Base-by-base conservation (phyloP, 2,888 invertebrate genomes). In the Lasioglossum lativentre region DNA sequence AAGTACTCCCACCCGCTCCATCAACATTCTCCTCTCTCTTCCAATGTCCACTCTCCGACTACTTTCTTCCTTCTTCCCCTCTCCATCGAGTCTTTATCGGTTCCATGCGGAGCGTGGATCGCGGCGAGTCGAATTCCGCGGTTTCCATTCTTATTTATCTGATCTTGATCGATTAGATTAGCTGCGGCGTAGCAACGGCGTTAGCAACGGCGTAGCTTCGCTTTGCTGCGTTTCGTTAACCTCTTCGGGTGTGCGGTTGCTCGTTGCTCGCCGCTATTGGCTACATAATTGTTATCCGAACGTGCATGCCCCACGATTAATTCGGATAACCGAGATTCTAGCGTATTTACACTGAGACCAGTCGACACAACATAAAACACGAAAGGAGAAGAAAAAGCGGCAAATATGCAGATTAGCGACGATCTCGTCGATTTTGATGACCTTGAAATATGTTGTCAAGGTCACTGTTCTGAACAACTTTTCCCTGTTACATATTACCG, bases 131-230 rank as follows among this genome's bases (percentile, higher is more conserved):
- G 79, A 87, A 84, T 76, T 34, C 80, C 52, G 79, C 63, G 78
- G 86, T 81, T 88, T 82, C 80, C 78, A 77, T 83, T 87, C 90
- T 85, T 87, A 79, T 81, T 87, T 84, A 63, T 72, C 47, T 80
- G 47, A 63, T 63, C 63, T 30, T 52, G 23, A 63, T 72, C 70
- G 81, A 68, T 73, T 80, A 68, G 75, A 82, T 10, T 38, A 70
- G 38, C n/a, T n/a, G 68, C 38, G 23, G 34, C 23, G 23, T 4
- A 34, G 16, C 66, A n/a, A n/a, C n/a, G n/a, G n/a, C n/a, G n/a
- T n/a, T n/a, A n/a, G n/a, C n/a, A n/a, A n/a, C 38, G 23, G 34
- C 23, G 23, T 4, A 34, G 16, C 66, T 34, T 19, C 38, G 16
- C 63, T 30, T 16, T 63, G 30, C 63, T 19, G 19, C 30, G 16